Evolutionary conservation across 1,140 invertebrate genomes (phyloP), one percentile per base, ranked within the genome.

Genomic region (Platyscapa corneri): DNA sequence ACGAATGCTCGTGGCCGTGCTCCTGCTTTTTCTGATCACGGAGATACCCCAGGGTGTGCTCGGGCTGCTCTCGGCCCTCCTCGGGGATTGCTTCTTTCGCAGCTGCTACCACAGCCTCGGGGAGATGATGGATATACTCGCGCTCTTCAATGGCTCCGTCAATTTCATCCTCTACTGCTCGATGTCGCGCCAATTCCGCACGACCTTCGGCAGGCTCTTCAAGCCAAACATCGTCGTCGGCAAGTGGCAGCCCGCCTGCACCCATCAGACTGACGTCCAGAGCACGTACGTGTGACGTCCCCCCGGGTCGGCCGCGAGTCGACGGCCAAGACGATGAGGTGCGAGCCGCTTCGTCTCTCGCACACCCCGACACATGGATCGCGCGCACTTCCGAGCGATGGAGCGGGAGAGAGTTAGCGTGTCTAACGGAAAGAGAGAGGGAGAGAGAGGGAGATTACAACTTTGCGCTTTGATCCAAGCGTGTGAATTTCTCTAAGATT

Each of bases 81-180:
- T 96, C 3, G 96, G 96, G 1, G 95, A 95, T 87, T 95, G 95
- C 86, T 97, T 97, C 90, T 97, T 97, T 88, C 91, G 94, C 37
- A 94, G 93, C 74, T 97, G 96, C 89, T 97, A 97, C 89, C 94
- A 95, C 91, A 95, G 96, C 46, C 96, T 98, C 77, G 97, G 97
- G 0, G 97, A 98, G 90, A 88, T 99, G 16, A 97, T 98, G 96
- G 98, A 99, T 91, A 95, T 98, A 32, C 92, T 99, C 79, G 98
- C 98, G 0, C 93, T 99, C 8, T 93, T 99, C 80, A 99, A 99
- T 93, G 97, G 97, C 12, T 96, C 97, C 14, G 96, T 99, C 67
- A 99, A 98, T 90, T 99, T 99, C 91, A 96, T 99, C 67, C 94
- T 99, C 12, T 99, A 99, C 91, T 99, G 98, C 88, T 96, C 96